Percentiles rank a stretch among this genome's conserved stretches.
These are phyloP conservation scores for Oreocharis arfaki DNA, from an alignment of 2,113 vertebrate species.

Conservation along the genomic window DNA sequence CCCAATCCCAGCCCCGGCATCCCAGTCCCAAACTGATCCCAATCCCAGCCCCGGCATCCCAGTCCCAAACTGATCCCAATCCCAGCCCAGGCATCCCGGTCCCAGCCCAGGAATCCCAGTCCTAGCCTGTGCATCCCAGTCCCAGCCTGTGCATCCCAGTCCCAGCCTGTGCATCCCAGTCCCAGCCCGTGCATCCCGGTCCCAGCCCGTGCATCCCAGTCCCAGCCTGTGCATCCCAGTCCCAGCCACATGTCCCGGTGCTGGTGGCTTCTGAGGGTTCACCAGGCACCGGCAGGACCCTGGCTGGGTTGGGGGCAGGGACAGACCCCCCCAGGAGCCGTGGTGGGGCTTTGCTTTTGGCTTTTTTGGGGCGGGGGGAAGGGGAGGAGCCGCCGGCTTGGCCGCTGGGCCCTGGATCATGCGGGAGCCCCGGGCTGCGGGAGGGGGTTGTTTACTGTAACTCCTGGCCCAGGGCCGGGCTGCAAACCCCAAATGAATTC, in stretches of 20 bases:
- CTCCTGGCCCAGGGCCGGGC: background rate
- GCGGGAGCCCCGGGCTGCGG: background rate
- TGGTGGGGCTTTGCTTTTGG: background rate
- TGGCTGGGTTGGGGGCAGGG: background rate
- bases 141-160: accelerated
- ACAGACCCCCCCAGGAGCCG: background rate
- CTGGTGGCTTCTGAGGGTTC: background rate
- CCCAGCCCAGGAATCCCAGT: accelerated
- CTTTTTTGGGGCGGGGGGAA: background rate
- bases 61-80: no score
- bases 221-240: background rate
- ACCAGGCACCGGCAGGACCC: accelerated
- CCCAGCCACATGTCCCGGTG: background rate
- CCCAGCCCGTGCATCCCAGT: no score
- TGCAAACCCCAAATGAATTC: constrained; percentile 18
- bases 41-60: no score
- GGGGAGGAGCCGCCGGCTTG: background rate
- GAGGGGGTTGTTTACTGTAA: constrained; percentile 3
- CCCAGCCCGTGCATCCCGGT: accelerated
- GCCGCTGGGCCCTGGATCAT: background rate
- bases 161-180: background rate
- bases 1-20: no score
- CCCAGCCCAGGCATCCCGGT: background rate
- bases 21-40: background rate
- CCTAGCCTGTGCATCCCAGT: no score